Evolutionary conservation across 2,888 invertebrate species (phyloP).

Genomic region (Dynastes hyllus): DNA sequence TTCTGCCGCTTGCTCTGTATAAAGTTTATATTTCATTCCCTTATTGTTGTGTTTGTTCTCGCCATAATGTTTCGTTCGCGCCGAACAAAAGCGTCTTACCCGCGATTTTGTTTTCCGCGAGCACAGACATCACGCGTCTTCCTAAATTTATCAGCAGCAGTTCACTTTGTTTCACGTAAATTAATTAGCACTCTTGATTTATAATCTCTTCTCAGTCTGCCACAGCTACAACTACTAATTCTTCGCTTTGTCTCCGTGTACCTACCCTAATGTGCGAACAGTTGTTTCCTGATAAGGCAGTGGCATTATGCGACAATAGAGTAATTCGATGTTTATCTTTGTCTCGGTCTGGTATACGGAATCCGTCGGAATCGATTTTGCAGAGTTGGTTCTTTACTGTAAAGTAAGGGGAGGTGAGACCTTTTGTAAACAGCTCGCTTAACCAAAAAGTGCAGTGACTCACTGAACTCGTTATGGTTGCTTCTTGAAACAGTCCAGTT

Average conservation of each 20-base stretch:
- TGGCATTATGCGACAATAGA: constrained; percentile 13
- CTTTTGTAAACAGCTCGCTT: too few relatives aligned
- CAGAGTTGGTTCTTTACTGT: not conserved
- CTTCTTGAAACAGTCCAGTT: too few relatives aligned
- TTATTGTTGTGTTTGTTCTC: constrained; percentile 49
- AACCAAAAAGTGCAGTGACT: too few relatives aligned
- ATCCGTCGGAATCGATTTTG: not conserved
- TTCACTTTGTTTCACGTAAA: constrained; percentile 39
- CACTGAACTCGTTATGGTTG: too few relatives aligned
- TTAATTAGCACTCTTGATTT: constrained; percentile 41
- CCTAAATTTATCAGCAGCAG: constrained; percentile 42
- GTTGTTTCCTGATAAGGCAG: not conserved
- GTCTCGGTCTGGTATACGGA: not conserved
- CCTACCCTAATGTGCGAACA: not conserved
- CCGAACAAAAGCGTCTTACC: constrained; percentile 48
- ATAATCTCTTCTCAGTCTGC: constrained; percentile 18
- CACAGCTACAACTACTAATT: constrained; percentile 26
- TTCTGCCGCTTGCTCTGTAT: constrained; percentile 19
- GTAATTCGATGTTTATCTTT: constrained; percentile 17
- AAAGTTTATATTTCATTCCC: constrained; percentile 51
- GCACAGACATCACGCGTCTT: constrained; percentile 40
- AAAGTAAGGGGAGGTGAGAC: not conserved
- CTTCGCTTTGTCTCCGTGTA: constrained; percentile 20
- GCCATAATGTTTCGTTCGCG: constrained; percentile 40
- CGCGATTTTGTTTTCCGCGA: constrained; percentile 46